These are phyloP conservation scores for Achlya flavicornis DNA, from an alignment of 2,888 invertebrate genomes.

Conservation along the genomic window DNA sequence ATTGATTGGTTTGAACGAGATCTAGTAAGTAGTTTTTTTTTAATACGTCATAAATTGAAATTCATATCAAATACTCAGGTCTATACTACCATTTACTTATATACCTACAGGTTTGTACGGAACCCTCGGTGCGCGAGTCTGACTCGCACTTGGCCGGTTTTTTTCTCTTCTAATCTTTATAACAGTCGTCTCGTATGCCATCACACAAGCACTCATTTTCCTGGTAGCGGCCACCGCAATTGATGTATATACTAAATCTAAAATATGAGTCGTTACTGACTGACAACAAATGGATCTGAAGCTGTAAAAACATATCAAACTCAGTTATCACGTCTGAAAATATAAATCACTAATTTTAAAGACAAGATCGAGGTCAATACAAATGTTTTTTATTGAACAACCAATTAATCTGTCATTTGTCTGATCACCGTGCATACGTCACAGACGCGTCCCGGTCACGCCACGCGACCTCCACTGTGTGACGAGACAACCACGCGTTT, in stretches of 20 bases:
- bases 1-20: too few species aligned
- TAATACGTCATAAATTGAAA: too few species aligned
- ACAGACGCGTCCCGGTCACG: constrained; percentile 7
- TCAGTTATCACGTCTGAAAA: constrained; percentile 3
- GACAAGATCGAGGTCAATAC: background rate
- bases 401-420: constrained; percentile 7
- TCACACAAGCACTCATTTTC: background rate
- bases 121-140: too few species aligned
- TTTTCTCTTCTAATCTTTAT: background rate
- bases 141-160: too few species aligned
- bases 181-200: background rate
- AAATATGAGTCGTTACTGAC: background rate
- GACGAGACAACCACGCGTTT: constrained; percentile 8
- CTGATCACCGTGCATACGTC: constrained; percentile 5
- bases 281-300: background rate
- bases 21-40: too few species aligned
- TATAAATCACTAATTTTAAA: constrained; percentile 3
- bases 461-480: constrained; percentile 4
- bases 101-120: too few species aligned
- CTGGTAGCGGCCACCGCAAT: too few species aligned
- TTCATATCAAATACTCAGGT: too few species aligned
- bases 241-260: background rate
- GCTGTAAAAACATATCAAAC: background rate
- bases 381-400: constrained; percentile 2
- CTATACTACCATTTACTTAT: too few species aligned